phyloP scores from a whole-genome alignment of 2,888 invertebrate genomes.

The Scaptomyza caliginosa region DNA sequence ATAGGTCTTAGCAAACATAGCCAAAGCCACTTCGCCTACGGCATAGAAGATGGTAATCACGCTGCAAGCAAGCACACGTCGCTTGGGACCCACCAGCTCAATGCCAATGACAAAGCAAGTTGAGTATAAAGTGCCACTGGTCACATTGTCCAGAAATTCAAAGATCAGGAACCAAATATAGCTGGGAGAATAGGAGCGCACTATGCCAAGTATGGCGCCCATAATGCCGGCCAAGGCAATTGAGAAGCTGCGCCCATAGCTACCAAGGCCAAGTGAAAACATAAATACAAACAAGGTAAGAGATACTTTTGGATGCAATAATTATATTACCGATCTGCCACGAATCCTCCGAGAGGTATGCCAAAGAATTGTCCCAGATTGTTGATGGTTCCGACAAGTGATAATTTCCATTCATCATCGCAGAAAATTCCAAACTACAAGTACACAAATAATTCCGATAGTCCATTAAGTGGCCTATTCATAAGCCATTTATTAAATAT shows the following conservation, averaged over 20 bases:
- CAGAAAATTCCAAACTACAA: constrained; percentile 81
- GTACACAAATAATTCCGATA: constrained; percentile 10
- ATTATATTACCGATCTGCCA: constrained; percentile 87
- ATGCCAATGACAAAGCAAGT: constrained; percentile 90
- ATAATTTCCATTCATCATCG: constrained; percentile 87
- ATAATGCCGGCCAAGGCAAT: constrained; percentile 85
- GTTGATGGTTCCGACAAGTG: constrained; percentile 90
- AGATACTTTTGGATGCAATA: not conserved
- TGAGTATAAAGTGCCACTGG: constrained; percentile 89
- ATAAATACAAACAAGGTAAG: not conserved
- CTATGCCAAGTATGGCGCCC: constrained; percentile 88
- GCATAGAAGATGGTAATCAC: constrained; percentile 89
- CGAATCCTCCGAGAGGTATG: constrained; percentile 87
- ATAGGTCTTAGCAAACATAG: constrained; percentile 88
- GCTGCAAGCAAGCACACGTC: constrained; percentile 89
- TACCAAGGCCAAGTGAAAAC: constrained; percentile 30
- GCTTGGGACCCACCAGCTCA: constrained; percentile 90
- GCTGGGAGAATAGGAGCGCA: constrained; percentile 88
- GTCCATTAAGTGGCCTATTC: constrained; percentile 7
- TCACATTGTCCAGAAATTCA: constrained; percentile 89
- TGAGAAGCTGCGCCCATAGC: constrained; percentile 87
- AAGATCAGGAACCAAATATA: constrained; percentile 89
- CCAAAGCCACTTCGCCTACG: constrained; percentile 88
- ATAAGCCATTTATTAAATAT: not conserved
- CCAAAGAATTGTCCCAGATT: constrained; percentile 90